Conservation (phyloP, 2,797 vertebrate species). For the Muscicapa comitata region DNA sequence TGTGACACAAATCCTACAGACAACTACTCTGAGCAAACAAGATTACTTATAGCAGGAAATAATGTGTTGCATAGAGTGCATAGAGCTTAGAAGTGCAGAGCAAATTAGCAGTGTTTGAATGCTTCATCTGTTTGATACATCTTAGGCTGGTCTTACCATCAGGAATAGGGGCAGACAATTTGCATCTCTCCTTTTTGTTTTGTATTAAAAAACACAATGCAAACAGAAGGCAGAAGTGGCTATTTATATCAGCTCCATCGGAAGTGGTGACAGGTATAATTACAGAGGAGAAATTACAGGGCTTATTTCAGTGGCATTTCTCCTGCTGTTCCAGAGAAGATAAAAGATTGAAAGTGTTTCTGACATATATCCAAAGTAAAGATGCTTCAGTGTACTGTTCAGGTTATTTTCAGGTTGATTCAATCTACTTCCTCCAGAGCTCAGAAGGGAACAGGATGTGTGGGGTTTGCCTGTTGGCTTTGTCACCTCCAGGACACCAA, state of each 20-base stretch:
- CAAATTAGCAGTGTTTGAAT: background rate
- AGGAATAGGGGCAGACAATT: background rate
- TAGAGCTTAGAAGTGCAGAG: background rate
- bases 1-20: background rate
- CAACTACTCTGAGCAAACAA: background rate
- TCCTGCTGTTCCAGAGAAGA: conserved; percentile 74
- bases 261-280: conserved; percentile 82
- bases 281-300: conserved; percentile 79
- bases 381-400: conserved; percentile 40
- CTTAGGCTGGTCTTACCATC: background rate
- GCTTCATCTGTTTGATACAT: background rate
- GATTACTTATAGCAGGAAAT: background rate
- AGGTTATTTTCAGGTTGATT: conserved; percentile 71
- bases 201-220: conserved; percentile 45
- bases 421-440: conserved; percentile 40
- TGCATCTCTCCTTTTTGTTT: conserved; percentile 21
- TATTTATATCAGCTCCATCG: conserved; percentile 78
- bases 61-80: background rate
- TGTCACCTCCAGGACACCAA: background rate
- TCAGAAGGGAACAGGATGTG: background rate
- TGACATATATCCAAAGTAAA: conserved; percentile 66
- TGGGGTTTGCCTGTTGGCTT: background rate
- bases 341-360: conserved; percentile 76
- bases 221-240: conserved; percentile 67
- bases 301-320: conserved; percentile 74